Conservation (phyloP, 2,797 vertebrate species). For the Acipenser oxyrinchus region DNA sequence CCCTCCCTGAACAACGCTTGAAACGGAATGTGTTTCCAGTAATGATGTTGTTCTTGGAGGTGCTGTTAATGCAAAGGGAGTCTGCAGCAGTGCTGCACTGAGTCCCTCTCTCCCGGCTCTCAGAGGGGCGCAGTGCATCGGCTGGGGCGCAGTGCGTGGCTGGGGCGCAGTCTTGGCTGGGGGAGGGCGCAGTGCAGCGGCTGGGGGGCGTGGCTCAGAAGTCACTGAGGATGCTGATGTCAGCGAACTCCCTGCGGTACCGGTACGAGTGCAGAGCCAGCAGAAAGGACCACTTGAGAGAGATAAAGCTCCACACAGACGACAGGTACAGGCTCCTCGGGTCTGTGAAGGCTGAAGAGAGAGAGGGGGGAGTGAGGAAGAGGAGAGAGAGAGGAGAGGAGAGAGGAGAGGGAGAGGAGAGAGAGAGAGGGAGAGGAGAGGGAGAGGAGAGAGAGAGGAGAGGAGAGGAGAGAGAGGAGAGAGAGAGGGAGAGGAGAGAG, state of each 20-base stretch:
- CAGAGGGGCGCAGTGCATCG: conserved; percentile 22
- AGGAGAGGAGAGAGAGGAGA: background rate
- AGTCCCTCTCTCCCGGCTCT: conserved; percentile 21
- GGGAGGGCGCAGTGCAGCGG: background rate
- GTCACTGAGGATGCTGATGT: conserved; percentile 93
- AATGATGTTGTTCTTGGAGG: too few relatives aligned
- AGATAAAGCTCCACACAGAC: conserved; percentile 84
- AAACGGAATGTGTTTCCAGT: too few relatives aligned
- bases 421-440: background rate
- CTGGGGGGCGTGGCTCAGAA: conserved; percentile 53
- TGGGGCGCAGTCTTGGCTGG: too few relatives aligned
- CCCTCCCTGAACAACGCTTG: too few relatives aligned
- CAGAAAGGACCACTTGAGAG: conserved; percentile 83
- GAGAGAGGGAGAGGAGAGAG: background rate
- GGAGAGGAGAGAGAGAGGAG: background rate
- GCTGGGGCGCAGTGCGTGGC: too few relatives aligned
- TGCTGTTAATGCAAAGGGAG: too few relatives aligned
- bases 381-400: background rate
- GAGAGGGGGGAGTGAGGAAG: background rate
- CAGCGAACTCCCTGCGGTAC: conserved; percentile 83
- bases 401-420: background rate
- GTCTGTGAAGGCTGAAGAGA: conserved; percentile 62
- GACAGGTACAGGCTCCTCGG: conserved; percentile 81
- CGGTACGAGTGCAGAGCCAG: conserved; percentile 70
- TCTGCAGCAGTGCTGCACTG: too few relatives aligned